phyloP scores from a whole-genome alignment of 2,797 vertebrate genomes.

The Tragopan temminckii region DNA sequence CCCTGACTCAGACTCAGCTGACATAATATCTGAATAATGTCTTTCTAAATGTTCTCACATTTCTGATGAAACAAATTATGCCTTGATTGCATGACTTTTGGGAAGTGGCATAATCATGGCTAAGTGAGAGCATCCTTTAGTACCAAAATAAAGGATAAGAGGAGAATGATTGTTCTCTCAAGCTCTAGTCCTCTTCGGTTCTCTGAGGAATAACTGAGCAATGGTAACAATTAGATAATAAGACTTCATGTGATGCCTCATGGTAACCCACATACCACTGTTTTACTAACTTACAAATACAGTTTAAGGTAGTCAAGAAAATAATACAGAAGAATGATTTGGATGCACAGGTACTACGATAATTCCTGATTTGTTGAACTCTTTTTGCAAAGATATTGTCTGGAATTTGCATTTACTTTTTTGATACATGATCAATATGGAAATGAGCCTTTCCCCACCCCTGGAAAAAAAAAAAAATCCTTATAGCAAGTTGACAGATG shows the following conservation, averaged over 20 bases:
- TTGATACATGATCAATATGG: not conserved
- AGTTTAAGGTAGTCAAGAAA: not conserved
- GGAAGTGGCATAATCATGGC: not conserved
- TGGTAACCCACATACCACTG: not conserved
- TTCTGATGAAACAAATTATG: constrained; percentile 4
- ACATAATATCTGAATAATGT: not conserved
- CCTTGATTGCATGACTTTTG: not conserved
- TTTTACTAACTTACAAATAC: not conserved
- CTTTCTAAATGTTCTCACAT: constrained; percentile 17
- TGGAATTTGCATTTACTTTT: not conserved
- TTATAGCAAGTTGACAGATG: not conserved
- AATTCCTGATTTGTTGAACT: not conserved
- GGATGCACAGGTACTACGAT: accelerated
- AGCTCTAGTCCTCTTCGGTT: not conserved
- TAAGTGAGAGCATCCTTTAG: not conserved
- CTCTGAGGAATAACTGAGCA: not conserved
- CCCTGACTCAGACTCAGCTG: constrained; percentile 16
- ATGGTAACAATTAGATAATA: not conserved
- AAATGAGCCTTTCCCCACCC: not conserved
- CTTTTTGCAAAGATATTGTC: not conserved
- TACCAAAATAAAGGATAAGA: not conserved
- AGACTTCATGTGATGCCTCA: accelerated
- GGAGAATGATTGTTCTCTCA: not conserved
- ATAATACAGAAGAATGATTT: not conserved
- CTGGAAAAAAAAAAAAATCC: not conserved